Evolutionary conservation across 2,113 vertebrate genomes (phyloP).

Genomic region (Spilogale gracilis): DNA sequence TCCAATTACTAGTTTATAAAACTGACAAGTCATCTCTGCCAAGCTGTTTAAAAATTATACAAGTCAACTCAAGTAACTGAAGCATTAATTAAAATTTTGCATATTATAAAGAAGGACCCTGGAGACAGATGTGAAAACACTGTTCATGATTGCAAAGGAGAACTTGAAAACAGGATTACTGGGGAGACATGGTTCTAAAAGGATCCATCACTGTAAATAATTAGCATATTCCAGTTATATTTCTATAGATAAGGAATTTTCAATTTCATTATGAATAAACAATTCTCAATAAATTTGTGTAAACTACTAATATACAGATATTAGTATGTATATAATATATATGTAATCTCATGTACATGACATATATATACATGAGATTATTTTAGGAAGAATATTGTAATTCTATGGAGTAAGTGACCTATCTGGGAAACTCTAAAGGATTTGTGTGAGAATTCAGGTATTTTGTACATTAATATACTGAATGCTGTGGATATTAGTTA

Average conservation of each 20-base stretch:
- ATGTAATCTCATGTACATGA: not conserved
- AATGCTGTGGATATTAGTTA: not conserved
- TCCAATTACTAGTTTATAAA: conserved; percentile 85
- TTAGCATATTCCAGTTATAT: not conserved
- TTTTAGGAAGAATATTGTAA: not conserved
- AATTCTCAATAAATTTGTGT: not conserved
- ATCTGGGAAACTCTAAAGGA: not conserved
- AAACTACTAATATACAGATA: not conserved
- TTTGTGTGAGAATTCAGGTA: not conserved
- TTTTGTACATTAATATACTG: not conserved
- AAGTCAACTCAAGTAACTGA: conserved; percentile 70
- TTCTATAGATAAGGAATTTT: not conserved
- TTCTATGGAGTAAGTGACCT: not conserved
- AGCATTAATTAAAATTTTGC: conserved; percentile 80
- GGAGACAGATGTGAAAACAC: conserved; percentile 59
- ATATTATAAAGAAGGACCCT: not conserved
- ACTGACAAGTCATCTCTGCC: conserved; percentile 77
- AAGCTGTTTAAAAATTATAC: conserved; percentile 68
- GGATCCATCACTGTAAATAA: not conserved
- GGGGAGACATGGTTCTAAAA: not conserved
- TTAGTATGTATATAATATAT: not conserved
- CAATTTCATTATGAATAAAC: not conserved
- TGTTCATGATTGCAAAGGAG: not conserved
- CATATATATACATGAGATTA: not conserved
- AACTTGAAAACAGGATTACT: not conserved